Base-by-base conservation (phyloP, 1,140 invertebrate genomes). In the Drosophila hydei region DNA sequence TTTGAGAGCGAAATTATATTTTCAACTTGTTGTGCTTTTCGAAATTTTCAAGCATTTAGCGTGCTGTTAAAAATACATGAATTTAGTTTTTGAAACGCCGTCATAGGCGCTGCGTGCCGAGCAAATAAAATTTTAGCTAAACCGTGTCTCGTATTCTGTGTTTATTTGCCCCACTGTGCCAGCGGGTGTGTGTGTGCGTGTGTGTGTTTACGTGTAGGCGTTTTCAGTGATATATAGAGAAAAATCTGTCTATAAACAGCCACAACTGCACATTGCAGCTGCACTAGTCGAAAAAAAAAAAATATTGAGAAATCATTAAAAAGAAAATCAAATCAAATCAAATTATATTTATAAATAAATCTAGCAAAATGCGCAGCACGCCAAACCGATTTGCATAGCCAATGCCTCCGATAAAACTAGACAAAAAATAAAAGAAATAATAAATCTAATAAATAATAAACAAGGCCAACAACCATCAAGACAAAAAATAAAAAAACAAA, bases 61-160 rank as follows among this genome's bases (percentile, higher is more conserved):
- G 67, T 68, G 71, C 65, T 64, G 80, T 88, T 87, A 73, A 88
- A 85, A 88, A 85, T 88, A 79, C 76, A 88, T 81, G 81, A 85
- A 87, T 85, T 85, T 77, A 85, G 81, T 85, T 85, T 85, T 85
- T 85, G 78, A 85, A 87, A 87, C 78, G 83, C 81, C 78, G 83
- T 85, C 81, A 85, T 85, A 85, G 77, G 83, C 83, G 75, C 74
- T 75, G 83, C 72, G 75, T 75, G 75, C 58, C 67, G 60, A 72
- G 40, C 68, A 75, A 74, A 77, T 51, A 56, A 38, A 16, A 50
- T 43, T 42, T 36, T 52, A 4, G 18, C 52, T 48, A 21, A 64
- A 36, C 14, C 19, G n/a, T 23, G 43, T 59, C 18, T 43, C 43
- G 56, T 38, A 19, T 19, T 30, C 30, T 27, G 25, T 62, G 54